phyloP scores from a whole-genome alignment of 2,797 vertebrate species.

The Cottoperca gobio region DNA sequence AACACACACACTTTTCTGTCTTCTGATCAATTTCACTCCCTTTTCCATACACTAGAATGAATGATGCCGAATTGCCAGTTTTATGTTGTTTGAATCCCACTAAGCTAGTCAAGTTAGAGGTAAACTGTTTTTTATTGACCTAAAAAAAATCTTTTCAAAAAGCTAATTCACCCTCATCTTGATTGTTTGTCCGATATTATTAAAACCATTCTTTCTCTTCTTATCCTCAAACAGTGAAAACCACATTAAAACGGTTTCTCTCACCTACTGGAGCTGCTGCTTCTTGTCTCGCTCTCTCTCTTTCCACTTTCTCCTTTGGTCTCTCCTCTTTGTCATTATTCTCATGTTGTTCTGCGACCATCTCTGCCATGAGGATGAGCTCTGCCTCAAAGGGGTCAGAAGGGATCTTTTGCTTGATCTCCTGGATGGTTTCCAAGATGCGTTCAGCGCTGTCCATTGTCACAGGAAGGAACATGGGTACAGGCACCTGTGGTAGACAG shows the following conservation, averaged over 20 bases:
- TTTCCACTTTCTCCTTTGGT: slow-evolving; percentile 71
- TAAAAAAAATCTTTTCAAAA: too few relatives aligned
- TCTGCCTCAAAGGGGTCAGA: slow-evolving; percentile 93
- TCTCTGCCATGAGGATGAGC: slow-evolving; percentile 97
- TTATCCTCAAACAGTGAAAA: neutral
- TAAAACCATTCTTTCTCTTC: neutral
- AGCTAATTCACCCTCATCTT: neutral
- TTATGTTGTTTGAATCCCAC: neutral
- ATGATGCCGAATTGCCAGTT: neutral
- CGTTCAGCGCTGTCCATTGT: slow-evolving; percentile 89
- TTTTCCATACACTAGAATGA: neutral
- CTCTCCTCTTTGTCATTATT: too few relatives aligned
- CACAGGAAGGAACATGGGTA: slow-evolving; percentile 94
- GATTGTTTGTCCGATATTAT: neutral
- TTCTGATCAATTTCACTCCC: neutral
- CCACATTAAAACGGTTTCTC: neutral
- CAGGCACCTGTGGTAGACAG: slow-evolving; percentile 86
- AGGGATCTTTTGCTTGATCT: slow-evolving; percentile 93
- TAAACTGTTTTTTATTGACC: neutral
- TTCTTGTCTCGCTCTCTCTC: slow-evolving; percentile 82
- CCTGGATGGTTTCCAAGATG: slow-evolving; percentile 90
- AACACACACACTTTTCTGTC: too few relatives aligned
- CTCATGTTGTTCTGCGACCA: slow-evolving; percentile 93
- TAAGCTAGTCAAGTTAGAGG: neutral
- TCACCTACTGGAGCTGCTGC: slow-evolving; percentile 85